Conservation (phyloP, 1,140 invertebrate genomes). For the Triops cancriformis region DNA sequence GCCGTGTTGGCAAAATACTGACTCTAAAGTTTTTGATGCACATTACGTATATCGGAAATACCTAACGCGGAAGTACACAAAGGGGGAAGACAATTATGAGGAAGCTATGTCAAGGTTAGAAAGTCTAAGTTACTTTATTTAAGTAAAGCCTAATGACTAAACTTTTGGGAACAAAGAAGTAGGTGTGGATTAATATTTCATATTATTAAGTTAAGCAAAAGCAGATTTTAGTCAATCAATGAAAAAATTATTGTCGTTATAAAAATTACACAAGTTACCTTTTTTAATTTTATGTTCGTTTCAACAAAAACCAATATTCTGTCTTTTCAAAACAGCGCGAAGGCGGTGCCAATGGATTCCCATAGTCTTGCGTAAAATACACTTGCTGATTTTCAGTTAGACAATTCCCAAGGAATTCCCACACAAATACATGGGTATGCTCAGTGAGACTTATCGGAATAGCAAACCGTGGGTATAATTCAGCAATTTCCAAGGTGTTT, state of each 20-base stretch:
- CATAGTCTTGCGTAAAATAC: too few species aligned
- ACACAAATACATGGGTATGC: too few species aligned
- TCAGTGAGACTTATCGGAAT: too few species aligned
- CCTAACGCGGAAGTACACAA: not conserved
- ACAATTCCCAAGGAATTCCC: too few species aligned
- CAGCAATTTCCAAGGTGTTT: too few species aligned
- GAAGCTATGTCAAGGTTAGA: not conserved
- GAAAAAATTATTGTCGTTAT: not conserved
- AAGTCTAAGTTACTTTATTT: not conserved
- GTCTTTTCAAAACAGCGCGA: not conserved
- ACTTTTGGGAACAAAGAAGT: not conserved
- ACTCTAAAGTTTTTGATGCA: not conserved
- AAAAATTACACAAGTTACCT: not conserved
- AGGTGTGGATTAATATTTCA: not conserved
- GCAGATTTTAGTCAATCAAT: not conserved
- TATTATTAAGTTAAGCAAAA: not conserved
- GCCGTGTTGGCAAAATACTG: not conserved
- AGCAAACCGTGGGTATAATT: too few species aligned
- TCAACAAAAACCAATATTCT: not conserved
- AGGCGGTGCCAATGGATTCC: not conserved
- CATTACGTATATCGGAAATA: not conserved
- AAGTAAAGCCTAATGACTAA: not conserved
- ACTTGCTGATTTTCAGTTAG: too few species aligned
- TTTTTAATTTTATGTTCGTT: not conserved
- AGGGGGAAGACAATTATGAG: not conserved